Conservation (phyloP, 2,888 invertebrate species). For the Stegana nigrithorax region DNA sequence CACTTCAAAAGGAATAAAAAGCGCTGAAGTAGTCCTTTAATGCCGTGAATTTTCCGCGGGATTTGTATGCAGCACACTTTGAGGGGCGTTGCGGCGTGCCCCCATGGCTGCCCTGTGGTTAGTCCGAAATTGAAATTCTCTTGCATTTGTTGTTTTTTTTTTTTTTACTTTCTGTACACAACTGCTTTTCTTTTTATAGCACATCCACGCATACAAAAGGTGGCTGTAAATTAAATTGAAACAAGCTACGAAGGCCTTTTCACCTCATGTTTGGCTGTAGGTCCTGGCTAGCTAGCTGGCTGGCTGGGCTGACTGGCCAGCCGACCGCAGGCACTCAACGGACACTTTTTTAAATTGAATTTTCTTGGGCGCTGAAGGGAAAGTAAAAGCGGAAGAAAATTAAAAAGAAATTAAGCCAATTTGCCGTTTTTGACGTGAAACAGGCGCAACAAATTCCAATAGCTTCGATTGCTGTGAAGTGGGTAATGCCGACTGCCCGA, state of each 20-base stretch:
- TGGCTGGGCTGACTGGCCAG: constrained; percentile 19
- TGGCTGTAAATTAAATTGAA: constrained; percentile 37
- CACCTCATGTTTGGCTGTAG: constrained; percentile 36
- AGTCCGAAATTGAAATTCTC: constrained; percentile 54
- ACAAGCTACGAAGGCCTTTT: constrained; percentile 34
- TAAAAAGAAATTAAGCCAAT: constrained; percentile 68
- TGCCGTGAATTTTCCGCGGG: constrained; percentile 57
- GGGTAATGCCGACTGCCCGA: too few species aligned
- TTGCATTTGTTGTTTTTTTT: constrained; percentile 22
- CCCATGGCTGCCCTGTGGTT: constrained; percentile 43
- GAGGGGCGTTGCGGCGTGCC: background rate
- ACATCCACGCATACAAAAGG: constrained; percentile 25
- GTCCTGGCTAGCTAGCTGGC: constrained; percentile 7
- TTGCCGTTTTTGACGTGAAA: constrained; percentile 47
- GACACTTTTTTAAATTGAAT: constrained; percentile 62
- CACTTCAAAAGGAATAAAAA: constrained; percentile 57
- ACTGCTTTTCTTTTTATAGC: constrained; percentile 46
- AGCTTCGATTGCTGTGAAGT: too few species aligned
- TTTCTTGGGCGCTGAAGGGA: constrained; percentile 26
- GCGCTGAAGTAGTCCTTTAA: constrained; percentile 50
- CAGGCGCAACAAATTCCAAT: constrained; percentile 11
- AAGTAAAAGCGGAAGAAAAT: constrained; percentile 58
- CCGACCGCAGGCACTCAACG: constrained; percentile 18
- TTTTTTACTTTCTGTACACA: too few species aligned
- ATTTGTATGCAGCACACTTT: constrained; percentile 44